Evolutionary conservation across 2,797 vertebrate genomes (phyloP).

Genomic region (Chaunax sp.): DNA sequence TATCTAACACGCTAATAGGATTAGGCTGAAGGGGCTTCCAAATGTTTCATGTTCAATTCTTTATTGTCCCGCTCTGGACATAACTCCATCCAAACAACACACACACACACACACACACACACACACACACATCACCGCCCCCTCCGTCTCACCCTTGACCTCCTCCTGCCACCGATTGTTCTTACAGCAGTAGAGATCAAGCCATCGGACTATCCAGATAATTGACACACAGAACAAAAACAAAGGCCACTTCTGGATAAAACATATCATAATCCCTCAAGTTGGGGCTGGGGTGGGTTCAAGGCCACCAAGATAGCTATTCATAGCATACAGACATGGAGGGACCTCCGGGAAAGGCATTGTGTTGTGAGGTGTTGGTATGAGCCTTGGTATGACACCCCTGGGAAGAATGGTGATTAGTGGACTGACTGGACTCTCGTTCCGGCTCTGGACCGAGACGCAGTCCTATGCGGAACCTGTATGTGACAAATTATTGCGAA

Average conservation of each 20-base stretch:
- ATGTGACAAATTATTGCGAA: neutral
- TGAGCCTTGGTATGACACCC: constrained; percentile 69
- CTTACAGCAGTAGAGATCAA: constrained; percentile 47
- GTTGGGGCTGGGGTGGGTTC: constrained; percentile 49
- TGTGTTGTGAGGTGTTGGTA: constrained; percentile 77
- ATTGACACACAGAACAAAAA: constrained; percentile 65
- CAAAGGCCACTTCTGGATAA: constrained; percentile 59
- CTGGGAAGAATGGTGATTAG: constrained; percentile 72
- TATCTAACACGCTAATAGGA: constrained; percentile 73
- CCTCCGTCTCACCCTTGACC: constrained; percentile 52
- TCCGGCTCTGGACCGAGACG: neutral
- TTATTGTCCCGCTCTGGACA: constrained; percentile 46
- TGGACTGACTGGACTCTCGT: constrained; percentile 29
- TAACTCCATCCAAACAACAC: constrained; percentile 44
- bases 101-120: constrained; percentile 26
- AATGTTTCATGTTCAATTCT: constrained; percentile 67
- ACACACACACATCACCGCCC: constrained; percentile 40
- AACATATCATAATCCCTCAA: constrained; percentile 78
- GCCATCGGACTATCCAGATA: constrained; percentile 45
- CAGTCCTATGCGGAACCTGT: neutral
- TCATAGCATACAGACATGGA: constrained; percentile 65
- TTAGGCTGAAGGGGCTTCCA: constrained; percentile 70
- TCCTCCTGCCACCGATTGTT: constrained; percentile 38
- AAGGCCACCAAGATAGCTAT: constrained; percentile 81
- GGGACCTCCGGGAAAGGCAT: constrained; percentile 80